Evolutionary conservation across 2,113 vertebrate species (phyloP).

Genomic region (Xenopus laevis): DNA sequence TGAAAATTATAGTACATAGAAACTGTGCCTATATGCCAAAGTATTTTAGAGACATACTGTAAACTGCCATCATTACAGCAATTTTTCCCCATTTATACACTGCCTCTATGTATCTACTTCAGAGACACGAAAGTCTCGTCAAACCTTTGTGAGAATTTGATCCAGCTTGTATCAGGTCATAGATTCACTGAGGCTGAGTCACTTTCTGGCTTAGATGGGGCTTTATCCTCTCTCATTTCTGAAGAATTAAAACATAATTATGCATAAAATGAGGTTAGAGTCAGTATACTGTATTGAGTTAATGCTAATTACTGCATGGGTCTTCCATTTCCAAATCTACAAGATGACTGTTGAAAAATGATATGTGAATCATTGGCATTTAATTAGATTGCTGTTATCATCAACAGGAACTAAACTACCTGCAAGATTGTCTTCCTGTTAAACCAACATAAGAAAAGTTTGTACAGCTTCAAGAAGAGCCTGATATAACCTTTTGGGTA

Average conservation of each 20-base stretch:
- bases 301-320: constrained; percentile 4
- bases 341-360: constrained; percentile 22
- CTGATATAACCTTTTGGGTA: too few relatives aligned
- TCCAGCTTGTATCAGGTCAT: constrained; percentile 9
- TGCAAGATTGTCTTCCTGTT: neutral
- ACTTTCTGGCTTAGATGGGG: neutral
- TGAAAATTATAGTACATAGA: too few relatives aligned
- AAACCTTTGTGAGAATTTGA: constrained; percentile 25
- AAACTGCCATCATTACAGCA: constrained; percentile 28
- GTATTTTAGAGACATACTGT: constrained; percentile 5
- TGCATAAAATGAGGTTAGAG: constrained; percentile 13
- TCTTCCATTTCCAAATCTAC: neutral
- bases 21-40: neutral
- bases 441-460: neutral
- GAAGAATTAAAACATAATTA: constrained; percentile 26
- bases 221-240: constrained; percentile 1
- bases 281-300: neutral
- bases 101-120: constrained; percentile 14
- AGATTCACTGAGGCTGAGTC: constrained; percentile 6
- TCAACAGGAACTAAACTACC: constrained; percentile 18
- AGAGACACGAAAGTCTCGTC: constrained; percentile 24
- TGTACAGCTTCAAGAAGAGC: too few relatives aligned
- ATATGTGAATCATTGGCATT: constrained; percentile 24
- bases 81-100: constrained; percentile 21
- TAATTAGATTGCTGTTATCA: constrained; percentile 2